A percentile compares a stretch with the other conserved stretches of the same genome.
Evolutionary conservation across 2,113 vertebrate genomes (phyloP).

Genomic region (Mirza zaza): DNA sequence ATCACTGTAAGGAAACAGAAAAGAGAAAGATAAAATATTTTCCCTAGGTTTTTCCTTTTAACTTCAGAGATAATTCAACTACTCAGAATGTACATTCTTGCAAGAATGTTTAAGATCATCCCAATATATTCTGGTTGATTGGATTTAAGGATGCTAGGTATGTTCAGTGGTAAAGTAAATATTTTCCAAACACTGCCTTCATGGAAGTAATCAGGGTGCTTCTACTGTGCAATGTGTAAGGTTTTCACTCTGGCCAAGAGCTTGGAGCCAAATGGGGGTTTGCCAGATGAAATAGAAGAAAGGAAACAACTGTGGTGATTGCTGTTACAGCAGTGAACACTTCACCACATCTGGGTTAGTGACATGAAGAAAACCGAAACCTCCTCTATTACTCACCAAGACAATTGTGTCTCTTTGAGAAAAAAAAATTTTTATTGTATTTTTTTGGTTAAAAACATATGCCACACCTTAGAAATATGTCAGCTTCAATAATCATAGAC

Average conservation of each 20-base stretch:
- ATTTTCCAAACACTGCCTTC: slow-evolving; percentile 51
- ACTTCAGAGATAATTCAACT: slow-evolving; percentile 17
- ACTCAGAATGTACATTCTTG: neutral
- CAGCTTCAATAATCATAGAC: slow-evolving; percentile 24
- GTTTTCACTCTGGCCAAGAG: slow-evolving; percentile 78
- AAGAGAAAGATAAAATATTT: neutral
- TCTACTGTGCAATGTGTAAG: slow-evolving; percentile 75
- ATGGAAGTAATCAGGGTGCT: slow-evolving; percentile 56
- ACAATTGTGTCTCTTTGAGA: slow-evolving; percentile 57
- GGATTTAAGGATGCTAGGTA: slow-evolving; percentile 51
- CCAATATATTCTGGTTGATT: neutral
- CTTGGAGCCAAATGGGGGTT: slow-evolving; percentile 79
- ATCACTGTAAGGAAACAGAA: slow-evolving; percentile 6
- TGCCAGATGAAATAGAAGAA: slow-evolving; percentile 81
- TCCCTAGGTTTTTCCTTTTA: slow-evolving; percentile 25
- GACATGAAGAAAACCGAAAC: slow-evolving; percentile 69
- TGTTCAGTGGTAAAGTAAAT: slow-evolving; percentile 48
- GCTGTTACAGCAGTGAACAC: slow-evolving; percentile 70
- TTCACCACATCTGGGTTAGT: slow-evolving; percentile 76
- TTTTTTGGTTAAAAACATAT: slow-evolving; percentile 69
- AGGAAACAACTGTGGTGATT: slow-evolving; percentile 72
- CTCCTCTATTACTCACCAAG: slow-evolving; percentile 60
- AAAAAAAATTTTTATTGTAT: slow-evolving; percentile 6
- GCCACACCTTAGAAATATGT: slow-evolving; percentile 31
- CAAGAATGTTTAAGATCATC: slow-evolving; percentile 18